These are phyloP conservation scores for Macrobrachium rosenbergii DNA, from an alignment of 1,140 invertebrate genomes.

Conservation along the genomic window DNA sequence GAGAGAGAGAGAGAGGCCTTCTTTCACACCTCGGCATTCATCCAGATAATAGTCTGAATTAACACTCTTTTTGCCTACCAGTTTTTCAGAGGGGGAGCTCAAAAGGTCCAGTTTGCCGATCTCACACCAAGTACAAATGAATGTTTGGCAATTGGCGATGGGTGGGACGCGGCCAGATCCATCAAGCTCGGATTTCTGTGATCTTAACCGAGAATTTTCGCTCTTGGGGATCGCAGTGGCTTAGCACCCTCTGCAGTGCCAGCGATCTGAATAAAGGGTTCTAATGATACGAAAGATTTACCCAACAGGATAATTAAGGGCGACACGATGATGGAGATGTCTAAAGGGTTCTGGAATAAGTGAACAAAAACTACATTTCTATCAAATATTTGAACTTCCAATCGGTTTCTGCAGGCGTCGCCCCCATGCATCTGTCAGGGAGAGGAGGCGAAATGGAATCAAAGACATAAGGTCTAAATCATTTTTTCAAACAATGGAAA, in stretches of 20 bases:
- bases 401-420: too few species aligned
- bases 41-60: conserved; percentile 4
- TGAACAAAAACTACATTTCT: too few species aligned
- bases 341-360: too few species aligned
- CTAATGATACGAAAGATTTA: conserved; percentile 9
- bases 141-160: conserved; percentile 1
- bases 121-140: conserved; percentile 25
- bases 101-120: conserved; percentile 16
- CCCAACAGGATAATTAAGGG: conserved; percentile 10
- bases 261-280: background rate
- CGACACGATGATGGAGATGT: background rate
- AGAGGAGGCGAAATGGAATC: too few species aligned
- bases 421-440: too few species aligned
- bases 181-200: background rate
- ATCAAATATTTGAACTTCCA: too few species aligned
- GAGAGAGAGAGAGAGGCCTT: background rate
- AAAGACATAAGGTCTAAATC: too few species aligned
- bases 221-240: background rate
- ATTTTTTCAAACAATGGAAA: background rate
- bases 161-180: background rate
- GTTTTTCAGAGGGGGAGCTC: conserved; percentile 4
- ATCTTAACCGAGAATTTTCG: background rate
- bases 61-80: conserved; percentile 28
- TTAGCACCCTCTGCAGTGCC: background rate
- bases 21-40: conserved; percentile 22